Evolutionary conservation across 2,888 invertebrate genomes (phyloP).

Genomic region (Eumerus sabulonum): DNA sequence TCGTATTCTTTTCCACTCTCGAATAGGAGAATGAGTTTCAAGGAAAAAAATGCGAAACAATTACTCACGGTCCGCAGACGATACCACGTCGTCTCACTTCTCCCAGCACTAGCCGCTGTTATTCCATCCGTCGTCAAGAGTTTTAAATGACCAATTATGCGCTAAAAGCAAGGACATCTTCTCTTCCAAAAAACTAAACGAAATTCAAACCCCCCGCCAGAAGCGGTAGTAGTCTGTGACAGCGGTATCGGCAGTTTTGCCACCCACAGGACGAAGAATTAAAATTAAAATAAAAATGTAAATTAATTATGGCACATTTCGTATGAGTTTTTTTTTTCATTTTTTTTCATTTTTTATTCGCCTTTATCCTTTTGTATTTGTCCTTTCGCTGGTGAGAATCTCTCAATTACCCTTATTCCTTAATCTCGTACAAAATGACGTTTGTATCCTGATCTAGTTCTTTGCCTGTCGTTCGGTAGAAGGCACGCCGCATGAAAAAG

Average conservation of each 20-base stretch:
- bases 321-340: slow-evolving; percentile 24
- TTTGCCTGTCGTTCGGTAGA: slow-evolving; percentile 6
- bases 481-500: slow-evolving; percentile 9
- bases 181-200: slow-evolving; percentile 36
- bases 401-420: slow-evolving; percentile 67
- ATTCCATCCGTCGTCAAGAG: slow-evolving; percentile 52
- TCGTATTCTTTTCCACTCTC: too few relatives aligned
- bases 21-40: too few relatives aligned
- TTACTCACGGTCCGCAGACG: too few relatives aligned
- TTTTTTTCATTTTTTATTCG: neutral
- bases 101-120: slow-evolving; percentile 16
- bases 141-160: slow-evolving; percentile 68
- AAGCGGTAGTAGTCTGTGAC: too few relatives aligned
- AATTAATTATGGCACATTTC: slow-evolving; percentile 62
- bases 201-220: slow-evolving; percentile 58
- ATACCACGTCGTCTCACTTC: too few relatives aligned
- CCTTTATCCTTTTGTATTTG: neutral
- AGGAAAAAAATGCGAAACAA: too few relatives aligned
- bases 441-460: slow-evolving; percentile 67
- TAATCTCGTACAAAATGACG: slow-evolving; percentile 66
- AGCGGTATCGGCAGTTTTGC: slow-evolving; percentile 6
- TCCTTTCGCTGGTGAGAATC: slow-evolving; percentile 35
- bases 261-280: slow-evolving; percentile 38
- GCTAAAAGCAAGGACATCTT: slow-evolving; percentile 61
- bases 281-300: slow-evolving; percentile 66